Evolutionary conservation across 2,113 vertebrate species (phyloP).

Genomic region (Colaptes auratus): DNA sequence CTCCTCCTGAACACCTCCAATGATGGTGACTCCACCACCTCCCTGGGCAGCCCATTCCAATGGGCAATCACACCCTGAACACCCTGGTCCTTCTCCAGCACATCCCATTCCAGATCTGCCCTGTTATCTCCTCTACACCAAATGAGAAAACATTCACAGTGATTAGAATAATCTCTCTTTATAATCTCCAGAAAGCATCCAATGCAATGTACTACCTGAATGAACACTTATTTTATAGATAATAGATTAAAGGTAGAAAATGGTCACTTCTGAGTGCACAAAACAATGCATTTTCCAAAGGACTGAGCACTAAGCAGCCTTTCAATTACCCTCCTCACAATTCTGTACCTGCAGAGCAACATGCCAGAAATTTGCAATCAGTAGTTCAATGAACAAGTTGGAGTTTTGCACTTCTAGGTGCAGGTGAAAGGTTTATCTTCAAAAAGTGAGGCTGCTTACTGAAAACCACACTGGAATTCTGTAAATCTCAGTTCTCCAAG

Average conservation of each 20-base stretch:
- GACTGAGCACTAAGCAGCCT: not conserved
- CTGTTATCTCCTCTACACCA: fast-evolving
- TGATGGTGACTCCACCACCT: too few relatives aligned
- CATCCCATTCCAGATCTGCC: not conserved
- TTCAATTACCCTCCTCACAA: not conserved
- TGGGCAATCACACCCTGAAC: not conserved
- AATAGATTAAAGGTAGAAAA: not conserved
- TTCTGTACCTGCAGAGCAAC: not conserved
- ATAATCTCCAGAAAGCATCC: not conserved
- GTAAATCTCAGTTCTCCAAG: not conserved
- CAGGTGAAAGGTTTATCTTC: not conserved
- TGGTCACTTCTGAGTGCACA: not conserved
- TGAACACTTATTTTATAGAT: not conserved
- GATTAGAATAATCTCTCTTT: not conserved
- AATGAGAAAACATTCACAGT: not conserved
- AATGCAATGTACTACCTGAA: not conserved
- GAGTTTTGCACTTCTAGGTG: not conserved
- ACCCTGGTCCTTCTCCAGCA: not conserved
- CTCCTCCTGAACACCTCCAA: too few relatives aligned
- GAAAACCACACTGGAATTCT: not conserved
- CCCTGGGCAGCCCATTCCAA: too few relatives aligned
- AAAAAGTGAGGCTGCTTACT: not conserved
- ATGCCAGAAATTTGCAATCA: not conserved
- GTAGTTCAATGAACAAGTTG: not conserved
- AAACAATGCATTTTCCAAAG: not conserved